These are phyloP conservation scores for Enteromius anoplus DNA, from an alignment of 2,797 vertebrate species.

Conservation along the genomic window DNA sequence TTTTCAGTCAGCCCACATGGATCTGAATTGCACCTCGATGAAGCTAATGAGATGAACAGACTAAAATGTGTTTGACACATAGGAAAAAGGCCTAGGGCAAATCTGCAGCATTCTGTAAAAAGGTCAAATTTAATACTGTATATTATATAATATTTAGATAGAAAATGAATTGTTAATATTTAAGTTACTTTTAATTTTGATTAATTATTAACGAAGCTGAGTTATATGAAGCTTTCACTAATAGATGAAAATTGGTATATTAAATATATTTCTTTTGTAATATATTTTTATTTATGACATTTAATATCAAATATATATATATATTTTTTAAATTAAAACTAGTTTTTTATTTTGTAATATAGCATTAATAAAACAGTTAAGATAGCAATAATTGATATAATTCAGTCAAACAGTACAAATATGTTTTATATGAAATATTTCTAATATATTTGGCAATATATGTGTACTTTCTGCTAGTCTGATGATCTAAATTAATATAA, in stretches of 20 bases:
- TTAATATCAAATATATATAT: too few species aligned
- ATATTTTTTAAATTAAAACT: too few species aligned
- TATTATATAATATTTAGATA: background rate
- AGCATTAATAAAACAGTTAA: too few species aligned
- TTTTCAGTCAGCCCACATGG: conserved; percentile 10
- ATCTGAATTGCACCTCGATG: background rate
- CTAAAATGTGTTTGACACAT: background rate
- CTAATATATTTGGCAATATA: background rate
- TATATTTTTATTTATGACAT: too few species aligned
- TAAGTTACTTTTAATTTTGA: background rate
- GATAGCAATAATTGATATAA: too few species aligned
- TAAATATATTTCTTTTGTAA: background rate
- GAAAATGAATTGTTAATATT: background rate
- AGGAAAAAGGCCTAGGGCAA: background rate
- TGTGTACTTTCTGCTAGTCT: background rate
- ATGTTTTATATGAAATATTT: background rate
- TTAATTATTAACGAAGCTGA: background rate
- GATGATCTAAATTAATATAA: background rate
- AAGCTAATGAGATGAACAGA: conserved; percentile 23
- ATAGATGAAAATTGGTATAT: too few species aligned
- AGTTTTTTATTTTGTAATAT: too few species aligned
- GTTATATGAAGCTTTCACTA: background rate
- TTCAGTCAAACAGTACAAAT: too few species aligned
- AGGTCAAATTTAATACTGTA: background rate
- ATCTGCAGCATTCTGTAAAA: background rate